Evolutionary conservation across 30 jellyfish, hydroid and myxozoan species (phyloP), one percentile per base, ranked within the genome.

Genomic region (Mastigias papua): DNA sequence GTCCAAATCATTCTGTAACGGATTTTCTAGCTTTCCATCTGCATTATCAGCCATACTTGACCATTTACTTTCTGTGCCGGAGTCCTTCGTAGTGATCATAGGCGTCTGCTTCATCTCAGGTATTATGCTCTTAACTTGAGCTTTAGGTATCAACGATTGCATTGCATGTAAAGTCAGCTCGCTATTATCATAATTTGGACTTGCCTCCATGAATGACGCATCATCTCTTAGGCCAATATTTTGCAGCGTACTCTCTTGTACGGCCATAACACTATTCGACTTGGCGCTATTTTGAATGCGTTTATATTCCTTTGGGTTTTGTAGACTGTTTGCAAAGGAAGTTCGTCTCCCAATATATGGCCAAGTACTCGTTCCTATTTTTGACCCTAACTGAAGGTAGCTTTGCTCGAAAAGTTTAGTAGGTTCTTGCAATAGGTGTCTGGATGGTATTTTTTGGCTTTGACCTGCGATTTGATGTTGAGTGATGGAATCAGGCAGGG

Each of bases 161-260:
- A 73, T 34, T 23, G 94, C 94, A 73, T 85, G 78, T 68, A 85
- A 68, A 1, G 94, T 85, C 82, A 80, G 78, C 29, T 22, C 77
- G 49, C 89, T 73, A 77, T 83, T 69, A 21, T 85, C 94, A 78
- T 64, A 73, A 62, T 63, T 80, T 20, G 97, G 90, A 34, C 76
- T 48, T 11, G 97, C 93, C 1, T 80, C 93, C 90, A 89, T 89
- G 31, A 89, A 89, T 60, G 97, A 89, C 8, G 97, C 97, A 73
- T 81, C 93, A 51, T 89, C 97, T 31, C 73, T 81, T 27, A 89
- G 87, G 29, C 97, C 97, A n/a, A 87, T 76, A 17, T 73, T 60
- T 60, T 85, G 88, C 13, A 85, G 84, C 1, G 66, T 42, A 21
- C 42, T 37, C 23, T 85, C 94, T 32, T 67, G 78, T 64, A 66